Percentiles rank a stretch among this genome's conserved stretches.
phyloP scores from a whole-genome alignment of 2,113 vertebrate species.

The Albula goreensis region DNA sequence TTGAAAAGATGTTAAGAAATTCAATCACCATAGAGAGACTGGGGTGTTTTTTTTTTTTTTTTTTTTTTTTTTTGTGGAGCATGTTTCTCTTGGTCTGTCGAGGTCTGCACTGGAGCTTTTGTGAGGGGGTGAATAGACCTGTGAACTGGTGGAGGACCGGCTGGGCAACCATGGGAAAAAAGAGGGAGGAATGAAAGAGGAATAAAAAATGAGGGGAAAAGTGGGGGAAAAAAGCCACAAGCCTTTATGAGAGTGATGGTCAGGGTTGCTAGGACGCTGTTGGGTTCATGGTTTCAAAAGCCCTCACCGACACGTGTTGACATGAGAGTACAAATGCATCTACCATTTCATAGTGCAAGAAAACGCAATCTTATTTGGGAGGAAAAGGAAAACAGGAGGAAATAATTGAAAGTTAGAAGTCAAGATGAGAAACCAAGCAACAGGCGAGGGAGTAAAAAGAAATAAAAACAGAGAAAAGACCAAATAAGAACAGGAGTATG shows the following conservation, averaged over 20 bases:
- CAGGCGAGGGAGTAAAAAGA: neutral
- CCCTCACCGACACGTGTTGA: neutral
- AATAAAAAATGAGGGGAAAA: slow-evolving; percentile 62
- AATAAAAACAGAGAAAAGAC: slow-evolving; percentile 5
- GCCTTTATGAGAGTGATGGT: slow-evolving; percentile 23
- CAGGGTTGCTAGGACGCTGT: slow-evolving; percentile 13
- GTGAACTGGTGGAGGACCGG: slow-evolving; percentile 62
- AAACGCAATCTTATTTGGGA: neutral
- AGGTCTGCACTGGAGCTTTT: slow-evolving; percentile 94
- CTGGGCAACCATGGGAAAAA: slow-evolving; percentile 66
- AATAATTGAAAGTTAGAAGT: neutral
- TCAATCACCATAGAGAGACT: slow-evolving; percentile 99
- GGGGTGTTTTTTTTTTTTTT: slow-evolving; percentile 59
- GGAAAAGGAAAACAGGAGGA: neutral
- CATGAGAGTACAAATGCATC: neutral
- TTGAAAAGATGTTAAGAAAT: slow-evolving; percentile 99
- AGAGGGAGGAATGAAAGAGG: slow-evolving; percentile 61
- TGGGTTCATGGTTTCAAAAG: slow-evolving; percentile 1
- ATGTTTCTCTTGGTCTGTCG: slow-evolving; percentile 94
- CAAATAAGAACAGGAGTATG: slow-evolving; percentile 72
- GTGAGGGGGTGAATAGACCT: slow-evolving; percentile 92
- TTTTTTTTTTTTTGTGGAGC: slow-evolving; percentile 71
- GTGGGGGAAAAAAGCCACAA: slow-evolving; percentile 20
- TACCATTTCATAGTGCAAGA: neutral
- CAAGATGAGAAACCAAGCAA: neutral